Evolutionary conservation across 2,797 vertebrate species (phyloP).

Genomic region (Chromobotia macracanthus): DNA sequence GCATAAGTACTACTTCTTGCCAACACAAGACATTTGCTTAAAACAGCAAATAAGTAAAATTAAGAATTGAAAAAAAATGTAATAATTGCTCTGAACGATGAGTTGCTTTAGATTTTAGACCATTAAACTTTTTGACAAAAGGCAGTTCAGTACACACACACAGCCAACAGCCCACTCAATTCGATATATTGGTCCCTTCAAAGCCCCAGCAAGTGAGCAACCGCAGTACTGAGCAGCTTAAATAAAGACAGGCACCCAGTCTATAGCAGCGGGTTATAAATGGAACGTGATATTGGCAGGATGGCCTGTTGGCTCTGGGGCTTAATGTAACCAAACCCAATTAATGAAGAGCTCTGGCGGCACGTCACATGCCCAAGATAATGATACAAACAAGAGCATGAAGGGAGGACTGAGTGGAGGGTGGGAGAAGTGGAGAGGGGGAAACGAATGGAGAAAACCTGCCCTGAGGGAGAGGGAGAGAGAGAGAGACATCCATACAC

Average conservation of each 20-base stretch:
- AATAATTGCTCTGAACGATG: too few species aligned
- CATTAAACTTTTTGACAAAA: conserved; percentile 69
- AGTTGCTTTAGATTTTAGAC: too few species aligned
- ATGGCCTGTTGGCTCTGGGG: conserved; percentile 79
- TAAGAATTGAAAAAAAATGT: too few species aligned
- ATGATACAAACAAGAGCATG: conserved; percentile 72
- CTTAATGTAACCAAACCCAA: conserved; percentile 86
- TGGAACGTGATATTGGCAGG: conserved; percentile 77
- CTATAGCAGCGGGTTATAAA: conserved; percentile 73
- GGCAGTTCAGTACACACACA: conserved; percentile 58
- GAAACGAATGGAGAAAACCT: conserved; percentile 45
- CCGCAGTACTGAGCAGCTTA: conserved; percentile 82
- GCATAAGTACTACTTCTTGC: too few species aligned
- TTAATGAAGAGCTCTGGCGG: conserved; percentile 79
- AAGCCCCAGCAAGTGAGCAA: conserved; percentile 71
- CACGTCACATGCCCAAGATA: conserved; percentile 75
- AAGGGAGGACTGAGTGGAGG: conserved; percentile 68
- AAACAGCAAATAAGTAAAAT: too few species aligned
- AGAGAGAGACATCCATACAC: conserved; percentile 14
- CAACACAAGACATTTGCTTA: too few species aligned
- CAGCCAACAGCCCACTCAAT: not conserved
- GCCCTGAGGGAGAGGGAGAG: conserved; percentile 35
- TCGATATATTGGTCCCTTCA: conserved; percentile 41
- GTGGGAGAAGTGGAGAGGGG: conserved; percentile 5
- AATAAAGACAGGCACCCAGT: conserved; percentile 68